Evolutionary conservation across 2,888 invertebrate genomes (phyloP), one percentile per base, ranked within the genome.

Genomic region (Stenchaetothrips biformis): DNA sequence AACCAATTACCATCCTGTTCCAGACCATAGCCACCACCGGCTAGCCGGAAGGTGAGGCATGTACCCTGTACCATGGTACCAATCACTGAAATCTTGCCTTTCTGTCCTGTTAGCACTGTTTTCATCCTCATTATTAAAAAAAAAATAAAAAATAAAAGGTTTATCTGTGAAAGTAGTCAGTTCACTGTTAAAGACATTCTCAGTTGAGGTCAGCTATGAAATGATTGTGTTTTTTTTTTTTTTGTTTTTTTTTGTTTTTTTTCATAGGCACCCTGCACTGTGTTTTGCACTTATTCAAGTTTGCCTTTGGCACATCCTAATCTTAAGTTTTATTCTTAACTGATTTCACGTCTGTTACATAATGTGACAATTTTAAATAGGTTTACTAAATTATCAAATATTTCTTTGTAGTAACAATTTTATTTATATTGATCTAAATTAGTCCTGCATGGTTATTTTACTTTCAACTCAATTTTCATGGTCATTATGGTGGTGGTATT

Each of bases 1-100:
- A n/a, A 67, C 67, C 67, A 67, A 21, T 9, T 53, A 27, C 81
- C 85, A 84, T 84, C 83, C 80, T 74, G 67, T 74, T 81, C 82
- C 84, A 82, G 83, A 82, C 81, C 81, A 37, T 77, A 48, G 49
- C 79, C 48, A 79, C 78, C 79, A 48, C 67, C 18, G 79, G 59
- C 77, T 53, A 21, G n/a, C 67, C 67, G 67, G 67, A 25, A 74
- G 67, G 67, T 74, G 67, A 74, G 67, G 67, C 67, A 25, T 21
- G 13, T 16, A 13, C 18, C 59, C 4, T 18, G 18, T 0, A 18
- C 59, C 16, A 6, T 7, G 7, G 25, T 74, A 74, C 11, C 25
- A 25, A 25, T 21, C 67, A 74, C 67, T 74, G 7, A n/a, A 21
- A 21, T n/a, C 37, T 37, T 37, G 37, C 37, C 37, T 37, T 37